Evolutionary conservation across 2,797 vertebrate species (phyloP), one percentile per base, ranked within the genome.

Genomic region (Myioborus melanocephalus): DNA sequence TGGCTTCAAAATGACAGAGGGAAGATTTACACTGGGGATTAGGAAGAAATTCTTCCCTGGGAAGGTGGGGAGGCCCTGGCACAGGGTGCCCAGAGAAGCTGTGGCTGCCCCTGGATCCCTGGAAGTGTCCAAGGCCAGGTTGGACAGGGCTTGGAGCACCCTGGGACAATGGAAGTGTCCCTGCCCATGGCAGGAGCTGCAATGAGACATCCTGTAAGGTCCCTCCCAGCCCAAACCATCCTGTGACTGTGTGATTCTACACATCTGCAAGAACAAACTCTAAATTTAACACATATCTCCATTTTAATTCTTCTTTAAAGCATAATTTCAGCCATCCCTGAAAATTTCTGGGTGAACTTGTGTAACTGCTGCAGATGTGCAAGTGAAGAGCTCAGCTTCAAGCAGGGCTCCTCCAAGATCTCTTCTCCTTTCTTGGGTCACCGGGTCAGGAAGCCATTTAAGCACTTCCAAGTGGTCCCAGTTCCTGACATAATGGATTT

Each of bases 41-140:
- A 2, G 32, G 17, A 44, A 39, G 20, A 37, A 70, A 70, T 57
- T 30, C 4, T 50, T 18, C 3, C 3, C 20, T 56, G 9, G 21
- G 43, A 61, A 2, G 16, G 4, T n/a, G 35, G 1, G 0, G 0
- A 49, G 19, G 3, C 6, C 18, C 47, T 50, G 56, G 55, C 43
- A 49, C 27, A 69, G 41, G 12, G 1, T 49, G 12, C 23, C 35
- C 49, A 89, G 56, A 63, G 70, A 1, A 83, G n/a, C 37, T 37
- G 37, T 37, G 37, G 37, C 37, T 37, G 11, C 11, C 37, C 37
- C 37, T 37, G 37, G 37, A 37, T 37, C 37, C 37, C 37, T 37
- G 37, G 37, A 37, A 37, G 37, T 37, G 37, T 37, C 37, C 37
- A 37, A 37, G 37, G 37, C 37, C 37, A 37, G 49, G n/a, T 0